A percentile compares a stretch with the other conserved stretches of the same genome.
These are phyloP conservation scores for Danio albolineatus DNA, from an alignment of 2,797 vertebrate genomes.

Conservation along the genomic window DNA sequence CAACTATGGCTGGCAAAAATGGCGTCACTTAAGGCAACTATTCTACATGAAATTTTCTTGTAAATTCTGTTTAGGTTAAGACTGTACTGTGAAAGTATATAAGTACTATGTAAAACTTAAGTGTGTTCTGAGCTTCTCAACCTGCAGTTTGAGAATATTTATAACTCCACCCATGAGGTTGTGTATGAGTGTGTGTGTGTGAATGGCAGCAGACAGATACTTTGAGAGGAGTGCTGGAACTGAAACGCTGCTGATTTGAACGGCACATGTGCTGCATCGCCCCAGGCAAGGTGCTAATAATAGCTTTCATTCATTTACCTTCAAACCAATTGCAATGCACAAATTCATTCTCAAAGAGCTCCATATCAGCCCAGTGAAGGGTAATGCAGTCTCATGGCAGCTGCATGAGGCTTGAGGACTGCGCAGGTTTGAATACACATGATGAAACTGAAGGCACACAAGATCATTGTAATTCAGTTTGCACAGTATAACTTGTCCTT, in stretches of 20 bases:
- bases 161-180: neutral
- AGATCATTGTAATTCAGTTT: neutral
- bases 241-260: conserved; percentile 36
- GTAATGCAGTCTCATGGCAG: conserved; percentile 8
- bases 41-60: too few relatives aligned
- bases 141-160: neutral
- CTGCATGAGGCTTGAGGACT: neutral
- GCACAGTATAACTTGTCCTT: conserved; percentile 11
- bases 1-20: too few relatives aligned
- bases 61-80: too few relatives aligned
- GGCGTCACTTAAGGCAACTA: too few relatives aligned
- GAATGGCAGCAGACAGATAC: conserved; percentile 2
- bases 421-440: neutral
- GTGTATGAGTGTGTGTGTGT: neutral
- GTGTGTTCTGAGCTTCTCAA: neutral
- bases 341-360: conserved; percentile 17
- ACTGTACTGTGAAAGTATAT: too few relatives aligned
- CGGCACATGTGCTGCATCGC: conserved; percentile 42
- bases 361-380: neutral
- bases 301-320: conserved; percentile 40
- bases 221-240: neutral
- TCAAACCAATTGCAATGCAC: conserved; percentile 34
- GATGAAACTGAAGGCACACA: neutral
- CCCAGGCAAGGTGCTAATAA: conserved; percentile 48
- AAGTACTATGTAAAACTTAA: too few relatives aligned